Evolutionary conservation across 2,888 invertebrate genomes (phyloP).

Genomic region (Polyommatus iphigenia): DNA sequence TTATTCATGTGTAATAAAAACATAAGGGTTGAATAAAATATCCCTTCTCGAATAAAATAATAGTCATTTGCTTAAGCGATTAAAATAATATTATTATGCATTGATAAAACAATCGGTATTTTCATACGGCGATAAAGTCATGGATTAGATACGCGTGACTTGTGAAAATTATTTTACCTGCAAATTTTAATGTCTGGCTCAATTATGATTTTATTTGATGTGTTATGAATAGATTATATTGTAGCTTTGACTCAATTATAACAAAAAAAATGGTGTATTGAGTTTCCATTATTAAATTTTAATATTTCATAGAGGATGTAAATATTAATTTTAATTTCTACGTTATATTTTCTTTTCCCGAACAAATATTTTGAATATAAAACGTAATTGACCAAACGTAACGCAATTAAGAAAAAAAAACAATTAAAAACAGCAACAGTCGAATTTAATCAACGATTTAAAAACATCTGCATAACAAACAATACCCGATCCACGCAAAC

Average conservation of each 20-base stretch:
- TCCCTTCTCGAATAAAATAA: conserved; percentile 23
- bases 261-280: too few relatives aligned
- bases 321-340: background rate
- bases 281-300: too few relatives aligned
- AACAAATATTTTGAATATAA: background rate
- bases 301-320: too few relatives aligned
- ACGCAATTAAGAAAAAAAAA: conserved; percentile 19
- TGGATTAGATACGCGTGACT: conserved; percentile 16
- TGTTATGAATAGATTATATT: background rate
- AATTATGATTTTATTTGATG: background rate
- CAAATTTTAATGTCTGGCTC: background rate
- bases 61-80: conserved; percentile 29
- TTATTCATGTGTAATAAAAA: conserved; percentile 24
- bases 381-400: background rate
- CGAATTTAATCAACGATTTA: conserved; percentile 30
- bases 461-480: conserved; percentile 31
- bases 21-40: conserved; percentile 23
- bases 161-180: background rate
- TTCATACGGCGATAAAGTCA: conserved; percentile 13
- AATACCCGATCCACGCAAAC: conserved; percentile 42
- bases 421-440: conserved; percentile 20
- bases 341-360: background rate
- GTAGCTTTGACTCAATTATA: background rate
- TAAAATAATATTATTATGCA: conserved; percentile 22
- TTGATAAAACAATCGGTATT: conserved; percentile 11